Percentiles rank a stretch among this genome's conserved stretches.
Evolutionary conservation across 2,888 invertebrate genomes (phyloP).

Genomic region (Bellardia bayeri): DNA sequence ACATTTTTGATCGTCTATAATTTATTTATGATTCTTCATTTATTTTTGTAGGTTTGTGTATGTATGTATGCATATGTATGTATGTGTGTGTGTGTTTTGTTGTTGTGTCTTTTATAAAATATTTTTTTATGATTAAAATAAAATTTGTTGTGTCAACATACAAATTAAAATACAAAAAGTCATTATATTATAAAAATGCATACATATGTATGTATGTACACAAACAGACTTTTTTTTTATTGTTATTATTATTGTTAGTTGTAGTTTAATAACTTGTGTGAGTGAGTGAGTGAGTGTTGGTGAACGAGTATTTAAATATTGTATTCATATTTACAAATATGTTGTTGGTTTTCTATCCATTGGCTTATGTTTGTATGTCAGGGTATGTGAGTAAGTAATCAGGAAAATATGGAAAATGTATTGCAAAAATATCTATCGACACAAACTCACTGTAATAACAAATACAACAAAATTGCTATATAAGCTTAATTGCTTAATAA

Average conservation of each 20-base stretch:
- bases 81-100: neutral
- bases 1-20: constrained; percentile 39
- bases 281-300: neutral
- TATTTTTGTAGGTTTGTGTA: constrained; percentile 5
- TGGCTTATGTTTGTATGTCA: neutral
- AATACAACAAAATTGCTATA: constrained; percentile 62
- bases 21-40: constrained; percentile 48
- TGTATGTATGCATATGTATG: neutral
- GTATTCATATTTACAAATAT: constrained; percentile 22
- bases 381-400: constrained; percentile 9
- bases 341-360: neutral
- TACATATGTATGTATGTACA: too few relatives aligned
- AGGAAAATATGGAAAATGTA: constrained; percentile 36
- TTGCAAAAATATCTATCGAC: neutral
- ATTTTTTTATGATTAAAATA: constrained; percentile 54
- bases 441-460: neutral
- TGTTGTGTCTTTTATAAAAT: neutral
- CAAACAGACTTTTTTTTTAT: neutral
- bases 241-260: neutral
- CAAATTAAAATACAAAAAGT: constrained; percentile 66
- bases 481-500: constrained; percentile 73
- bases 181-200: constrained; percentile 40
- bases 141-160: constrained; percentile 66
- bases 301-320: constrained; percentile 31
- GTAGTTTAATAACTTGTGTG: constrained; percentile 22